phyloP scores from a whole-genome alignment of 92 coral and sea anemone genomes.

The Epizoanthus fatuus region DNA sequence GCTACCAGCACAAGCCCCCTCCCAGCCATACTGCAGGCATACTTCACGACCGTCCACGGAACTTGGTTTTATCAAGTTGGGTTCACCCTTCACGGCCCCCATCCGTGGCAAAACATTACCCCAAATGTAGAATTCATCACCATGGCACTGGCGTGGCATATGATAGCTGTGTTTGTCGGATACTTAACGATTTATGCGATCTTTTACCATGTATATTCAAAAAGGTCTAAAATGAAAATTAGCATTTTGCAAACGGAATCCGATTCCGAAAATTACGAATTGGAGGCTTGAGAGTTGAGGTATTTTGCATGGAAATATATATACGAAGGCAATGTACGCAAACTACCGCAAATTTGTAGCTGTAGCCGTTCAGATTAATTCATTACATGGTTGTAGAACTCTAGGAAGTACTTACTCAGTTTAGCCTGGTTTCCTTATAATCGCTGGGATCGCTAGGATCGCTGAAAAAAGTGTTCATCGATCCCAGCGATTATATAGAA shows the following conservation, averaged over 20 bases:
- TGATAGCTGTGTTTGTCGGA: constrained; percentile 43
- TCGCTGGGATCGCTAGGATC: too few species aligned
- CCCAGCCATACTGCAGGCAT: constrained; percentile 67
- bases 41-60: constrained; percentile 77
- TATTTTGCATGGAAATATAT: too few species aligned
- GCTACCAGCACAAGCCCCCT: constrained; percentile 48
- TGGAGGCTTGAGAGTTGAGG: too few species aligned
- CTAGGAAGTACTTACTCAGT: too few species aligned
- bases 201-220: constrained; percentile 43
- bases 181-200: constrained; percentile 35
- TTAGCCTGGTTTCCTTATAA: too few species aligned
- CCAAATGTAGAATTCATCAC: constrained; percentile 71
- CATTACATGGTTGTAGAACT: too few species aligned
- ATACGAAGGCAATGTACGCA: too few species aligned
- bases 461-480: too few species aligned
- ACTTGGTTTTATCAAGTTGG: constrained; percentile 90
- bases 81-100: constrained; percentile 78
- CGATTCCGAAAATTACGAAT: background rate
- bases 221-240: background rate
- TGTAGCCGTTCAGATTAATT: too few species aligned
- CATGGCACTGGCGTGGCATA: constrained; percentile 80
- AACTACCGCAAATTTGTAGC: too few species aligned
- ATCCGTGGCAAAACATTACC: constrained; percentile 58
- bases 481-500: too few species aligned
- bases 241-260: background rate